Percentiles rank a stretch among this genome's conserved stretches.
Evolutionary conservation across 2,888 invertebrate genomes (phyloP).

Genomic region (Unio delphinus): DNA sequence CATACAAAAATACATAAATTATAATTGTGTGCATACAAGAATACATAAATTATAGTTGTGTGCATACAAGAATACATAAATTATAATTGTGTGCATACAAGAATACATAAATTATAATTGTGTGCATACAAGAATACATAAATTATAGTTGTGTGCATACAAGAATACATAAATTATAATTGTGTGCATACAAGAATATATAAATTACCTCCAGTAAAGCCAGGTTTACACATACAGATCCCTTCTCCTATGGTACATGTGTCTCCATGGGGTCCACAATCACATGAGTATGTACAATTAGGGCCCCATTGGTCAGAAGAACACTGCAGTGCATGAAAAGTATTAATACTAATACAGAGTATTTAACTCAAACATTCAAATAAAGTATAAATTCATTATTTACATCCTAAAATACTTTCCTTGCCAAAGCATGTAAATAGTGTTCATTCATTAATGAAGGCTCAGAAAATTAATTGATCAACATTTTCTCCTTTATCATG

Average conservation of each 20-base stretch:
- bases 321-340: slow-evolving; percentile 31
- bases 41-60: slow-evolving; percentile 8
- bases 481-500: no score
- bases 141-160: slow-evolving; percentile 8
- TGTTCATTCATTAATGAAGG: no score
- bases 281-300: slow-evolving; percentile 41
- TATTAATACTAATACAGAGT: background rate
- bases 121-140: background rate
- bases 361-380: background rate
- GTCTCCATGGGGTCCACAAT: slow-evolving; percentile 40
- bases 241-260: slow-evolving; percentile 47
- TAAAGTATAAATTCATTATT: no score
- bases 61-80: background rate
- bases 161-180: background rate
- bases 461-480: no score
- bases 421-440: no score
- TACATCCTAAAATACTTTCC: no score
- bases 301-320: slow-evolving; percentile 36
- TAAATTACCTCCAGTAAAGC: slow-evolving; percentile 52
- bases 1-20: background rate
- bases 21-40: slow-evolving; percentile 4
- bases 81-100: slow-evolving; percentile 7
- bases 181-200: no score
- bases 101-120: slow-evolving; percentile 8
- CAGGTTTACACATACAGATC: slow-evolving; percentile 54